Conservation (phyloP, 2,888 invertebrate species). For the Brenthis ino region DNA sequence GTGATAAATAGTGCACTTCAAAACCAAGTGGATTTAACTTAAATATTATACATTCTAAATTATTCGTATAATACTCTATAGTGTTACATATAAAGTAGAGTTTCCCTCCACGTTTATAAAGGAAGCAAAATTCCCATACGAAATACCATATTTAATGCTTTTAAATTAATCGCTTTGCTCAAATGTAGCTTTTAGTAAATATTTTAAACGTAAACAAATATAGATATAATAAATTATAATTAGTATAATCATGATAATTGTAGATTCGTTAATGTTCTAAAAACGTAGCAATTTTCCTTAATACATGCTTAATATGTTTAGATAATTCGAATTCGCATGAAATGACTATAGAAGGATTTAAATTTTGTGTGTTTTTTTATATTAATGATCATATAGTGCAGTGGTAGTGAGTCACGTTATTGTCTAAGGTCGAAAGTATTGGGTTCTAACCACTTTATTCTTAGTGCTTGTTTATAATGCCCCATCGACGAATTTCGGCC, state of each 20-base stretch:
- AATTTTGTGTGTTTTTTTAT: too few relatives aligned
- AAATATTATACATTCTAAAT: conserved; percentile 6
- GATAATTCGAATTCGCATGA: too few relatives aligned
- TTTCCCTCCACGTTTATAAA: neutral
- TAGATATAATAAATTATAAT: conserved; percentile 25
- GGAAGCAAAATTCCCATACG: conserved; percentile 13
- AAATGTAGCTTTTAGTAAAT: conserved; percentile 17
- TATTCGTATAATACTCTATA: conserved; percentile 10
- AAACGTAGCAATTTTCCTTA: too few relatives aligned
- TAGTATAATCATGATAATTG: conserved; percentile 10
- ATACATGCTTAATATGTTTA: too few relatives aligned
- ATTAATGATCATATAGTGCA: too few relatives aligned
- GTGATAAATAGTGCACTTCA: conserved; percentile 44
- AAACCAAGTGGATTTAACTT: conserved; percentile 27
- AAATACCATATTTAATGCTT: conserved; percentile 20
- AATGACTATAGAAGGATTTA: too few relatives aligned
- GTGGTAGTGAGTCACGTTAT: too few relatives aligned
- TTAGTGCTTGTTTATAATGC: too few relatives aligned
- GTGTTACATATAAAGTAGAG: neutral
- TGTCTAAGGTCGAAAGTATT: too few relatives aligned
- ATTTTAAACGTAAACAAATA: conserved; percentile 17
- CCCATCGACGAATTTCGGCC: too few relatives aligned
- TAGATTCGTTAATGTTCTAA: conserved; percentile 10
- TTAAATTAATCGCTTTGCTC: conserved; percentile 27
- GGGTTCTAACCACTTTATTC: too few relatives aligned